phyloP scores from a whole-genome alignment of 2,797 vertebrate species.

The Sebastes elongatus region DNA sequence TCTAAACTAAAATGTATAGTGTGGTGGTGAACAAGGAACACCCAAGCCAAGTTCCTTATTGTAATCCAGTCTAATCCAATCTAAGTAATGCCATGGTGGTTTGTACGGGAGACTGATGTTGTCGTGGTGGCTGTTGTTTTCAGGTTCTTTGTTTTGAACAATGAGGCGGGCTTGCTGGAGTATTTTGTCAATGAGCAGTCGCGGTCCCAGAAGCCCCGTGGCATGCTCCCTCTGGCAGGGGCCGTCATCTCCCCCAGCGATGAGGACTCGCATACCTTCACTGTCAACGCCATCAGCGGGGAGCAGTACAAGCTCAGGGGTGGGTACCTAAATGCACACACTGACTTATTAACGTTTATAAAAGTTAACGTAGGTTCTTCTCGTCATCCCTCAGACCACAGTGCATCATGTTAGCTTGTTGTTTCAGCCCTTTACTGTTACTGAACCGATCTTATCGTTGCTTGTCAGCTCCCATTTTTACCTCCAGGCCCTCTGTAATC shows the following conservation, averaged over 20 bases:
- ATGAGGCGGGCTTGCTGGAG: conserved; percentile 94
- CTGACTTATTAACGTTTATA: rapidly evolving
- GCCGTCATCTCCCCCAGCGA: conserved; percentile 99
- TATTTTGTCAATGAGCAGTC: conserved; percentile 99
- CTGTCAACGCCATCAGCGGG: conserved; percentile 96
- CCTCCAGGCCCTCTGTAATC: neutral
- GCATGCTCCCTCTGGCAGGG: conserved; percentile 93
- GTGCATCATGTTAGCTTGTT: neutral
- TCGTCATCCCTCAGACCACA: neutral
- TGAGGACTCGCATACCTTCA: conserved; percentile 98
- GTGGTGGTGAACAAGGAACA: neutral
- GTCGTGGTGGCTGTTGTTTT: neutral
- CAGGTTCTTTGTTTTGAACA: conserved; percentile 98
- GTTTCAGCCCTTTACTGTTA: neutral
- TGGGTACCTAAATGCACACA: conserved; percentile 48
- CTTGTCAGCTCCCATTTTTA: neutral
- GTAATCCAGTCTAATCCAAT: conserved; percentile 11
- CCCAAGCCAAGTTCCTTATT: neutral
- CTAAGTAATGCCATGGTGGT: neutral
- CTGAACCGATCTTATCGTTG: neutral
- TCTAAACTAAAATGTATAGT: neutral
- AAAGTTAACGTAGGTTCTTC: neutral
- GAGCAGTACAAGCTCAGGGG: conserved; percentile 99
- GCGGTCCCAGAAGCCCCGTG: conserved; percentile 92
- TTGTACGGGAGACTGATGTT: neutral